phyloP scores from a whole-genome alignment of 2,797 vertebrate genomes.

The Rhinichthys osculus region DNA sequence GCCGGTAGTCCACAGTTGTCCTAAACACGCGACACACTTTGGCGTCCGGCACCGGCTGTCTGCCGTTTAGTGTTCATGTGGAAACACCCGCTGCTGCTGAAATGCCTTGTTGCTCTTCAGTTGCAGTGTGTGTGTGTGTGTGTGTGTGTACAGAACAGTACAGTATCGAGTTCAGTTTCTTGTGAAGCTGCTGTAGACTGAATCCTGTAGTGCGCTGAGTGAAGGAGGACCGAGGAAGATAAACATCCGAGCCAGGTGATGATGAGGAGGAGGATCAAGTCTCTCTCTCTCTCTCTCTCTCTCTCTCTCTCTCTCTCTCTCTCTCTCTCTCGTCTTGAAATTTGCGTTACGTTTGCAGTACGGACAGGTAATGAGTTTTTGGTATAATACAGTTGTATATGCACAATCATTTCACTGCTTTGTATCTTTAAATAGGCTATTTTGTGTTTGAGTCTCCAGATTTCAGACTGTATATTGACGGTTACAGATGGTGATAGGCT shows the following conservation, averaged over 20 bases:
- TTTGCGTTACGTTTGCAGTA: not conserved
- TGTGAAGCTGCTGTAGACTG: not conserved
- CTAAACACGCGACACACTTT: conserved; percentile 23
- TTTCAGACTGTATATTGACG: no score
- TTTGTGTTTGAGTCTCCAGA: not conserved
- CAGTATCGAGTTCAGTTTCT: not conserved
- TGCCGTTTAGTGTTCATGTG: not conserved
- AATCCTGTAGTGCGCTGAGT: not conserved
- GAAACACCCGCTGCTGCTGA: not conserved
- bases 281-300: conserved; percentile 34
- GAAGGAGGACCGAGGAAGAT: not conserved
- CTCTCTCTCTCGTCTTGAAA: not conserved
- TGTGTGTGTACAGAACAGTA: not conserved
- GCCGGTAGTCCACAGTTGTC: not conserved
- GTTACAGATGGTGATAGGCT: not conserved
- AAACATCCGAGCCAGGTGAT: conserved; percentile 16
- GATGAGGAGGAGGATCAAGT: conserved; percentile 25
- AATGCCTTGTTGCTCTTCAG: conserved; percentile 24
- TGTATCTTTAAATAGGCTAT: not conserved
- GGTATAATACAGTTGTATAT: no score
- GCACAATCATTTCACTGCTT: not conserved
- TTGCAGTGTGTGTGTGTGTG: not conserved
- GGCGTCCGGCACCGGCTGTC: not conserved
- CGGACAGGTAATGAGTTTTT: not conserved
- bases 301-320: conserved; percentile 22